A percentile compares a stretch with the other conserved stretches of the same genome.
Conservation (phyloP, 2,888 invertebrate genomes). For the Macrophya alboannulata region DNA sequence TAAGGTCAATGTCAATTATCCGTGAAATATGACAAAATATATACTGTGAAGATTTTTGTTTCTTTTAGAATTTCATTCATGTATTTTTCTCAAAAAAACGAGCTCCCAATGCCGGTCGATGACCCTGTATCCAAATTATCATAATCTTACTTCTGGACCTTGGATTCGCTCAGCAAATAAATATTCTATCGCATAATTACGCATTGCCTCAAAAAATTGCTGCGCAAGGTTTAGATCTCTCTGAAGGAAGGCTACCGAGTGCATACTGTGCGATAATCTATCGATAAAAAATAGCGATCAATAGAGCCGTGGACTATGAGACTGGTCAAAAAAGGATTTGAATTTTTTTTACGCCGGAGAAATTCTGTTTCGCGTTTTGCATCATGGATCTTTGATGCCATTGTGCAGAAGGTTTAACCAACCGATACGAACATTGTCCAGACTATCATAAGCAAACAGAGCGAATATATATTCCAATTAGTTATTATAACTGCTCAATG, state of each 20-base stretch:
- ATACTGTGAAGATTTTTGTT: background rate
- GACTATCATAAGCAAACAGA: background rate
- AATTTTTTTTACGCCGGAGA: background rate
- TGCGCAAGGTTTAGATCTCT: background rate
- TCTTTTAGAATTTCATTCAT: conserved; percentile 3
- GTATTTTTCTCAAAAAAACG: background rate
- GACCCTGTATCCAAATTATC: background rate
- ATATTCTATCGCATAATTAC: background rate
- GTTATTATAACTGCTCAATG: background rate
- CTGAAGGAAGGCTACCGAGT: background rate
- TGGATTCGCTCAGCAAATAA: background rate
- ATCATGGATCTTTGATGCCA: background rate
- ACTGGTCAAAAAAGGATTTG: background rate
- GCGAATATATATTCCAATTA: background rate
- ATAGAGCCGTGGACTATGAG: no score
- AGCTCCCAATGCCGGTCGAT: background rate
- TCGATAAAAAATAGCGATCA: background rate
- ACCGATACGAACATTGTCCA: background rate
- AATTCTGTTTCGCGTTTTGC: background rate
- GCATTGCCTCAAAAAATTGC: background rate
- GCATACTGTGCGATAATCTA: background rate
- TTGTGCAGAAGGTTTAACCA: background rate
- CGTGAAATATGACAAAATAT: background rate
- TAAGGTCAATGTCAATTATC: conserved; percentile 13
- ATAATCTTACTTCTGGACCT: background rate